Evolutionary conservation across 2,888 invertebrate genomes (phyloP).

Genomic region (Axea sp.): DNA sequence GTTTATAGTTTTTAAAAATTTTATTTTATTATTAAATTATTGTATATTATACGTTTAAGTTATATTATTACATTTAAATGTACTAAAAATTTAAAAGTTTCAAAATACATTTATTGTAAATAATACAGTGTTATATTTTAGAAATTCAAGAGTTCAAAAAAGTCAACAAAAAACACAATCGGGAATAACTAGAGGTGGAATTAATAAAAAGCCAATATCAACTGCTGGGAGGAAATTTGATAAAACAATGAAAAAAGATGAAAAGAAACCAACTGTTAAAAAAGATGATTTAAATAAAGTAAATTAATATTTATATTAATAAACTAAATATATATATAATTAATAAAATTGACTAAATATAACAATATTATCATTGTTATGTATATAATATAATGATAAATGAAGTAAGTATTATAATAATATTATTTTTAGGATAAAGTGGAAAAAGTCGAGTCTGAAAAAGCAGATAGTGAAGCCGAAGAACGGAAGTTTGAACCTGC

Average conservation of each 20-base stretch:
- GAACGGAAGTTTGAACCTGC: conserved; percentile 92
- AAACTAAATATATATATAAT: too few species aligned
- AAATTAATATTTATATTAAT: too few species aligned
- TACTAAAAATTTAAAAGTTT: too few species aligned
- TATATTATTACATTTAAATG: too few species aligned
- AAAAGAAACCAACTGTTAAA: conserved; percentile 76
- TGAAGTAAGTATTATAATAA: too few species aligned
- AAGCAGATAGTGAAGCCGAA: conserved; percentile 83
- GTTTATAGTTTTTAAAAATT: too few species aligned
- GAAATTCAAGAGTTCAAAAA: conserved; percentile 75
- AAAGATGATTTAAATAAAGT: conserved; percentile 78
- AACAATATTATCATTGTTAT: too few species aligned
- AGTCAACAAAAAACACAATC: conserved; percentile 72
- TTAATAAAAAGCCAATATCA: conserved; percentile 75
- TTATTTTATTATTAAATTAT: too few species aligned
- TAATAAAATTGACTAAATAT: too few species aligned
- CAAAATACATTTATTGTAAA: not conserved
- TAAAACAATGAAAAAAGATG: conserved; percentile 80
- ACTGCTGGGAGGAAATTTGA: conserved; percentile 73
- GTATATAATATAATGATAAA: too few species aligned
- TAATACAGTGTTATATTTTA: too few species aligned
- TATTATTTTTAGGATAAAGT: conserved; percentile 81
- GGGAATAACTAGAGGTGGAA: conserved; percentile 67
- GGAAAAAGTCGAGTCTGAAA: conserved; percentile 85
- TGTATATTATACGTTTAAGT: too few species aligned